These are phyloP conservation scores for Zoroaster sp. DNA, from an alignment of 53 echinoderm and acorn worm genomes.

Conservation along the genomic window DNA sequence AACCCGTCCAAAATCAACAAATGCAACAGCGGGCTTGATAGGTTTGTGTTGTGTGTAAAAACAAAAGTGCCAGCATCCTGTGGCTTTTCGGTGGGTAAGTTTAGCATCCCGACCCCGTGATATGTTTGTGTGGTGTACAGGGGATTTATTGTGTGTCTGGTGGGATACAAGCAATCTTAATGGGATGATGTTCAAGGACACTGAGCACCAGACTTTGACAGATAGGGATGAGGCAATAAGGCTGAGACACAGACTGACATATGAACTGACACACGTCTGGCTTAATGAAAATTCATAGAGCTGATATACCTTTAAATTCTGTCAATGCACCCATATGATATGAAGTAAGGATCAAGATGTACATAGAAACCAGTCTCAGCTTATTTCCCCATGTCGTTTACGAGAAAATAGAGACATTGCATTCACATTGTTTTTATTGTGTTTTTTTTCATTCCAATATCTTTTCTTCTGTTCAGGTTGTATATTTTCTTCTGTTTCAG, in stretches of 20 bases:
- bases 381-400: too few relatives aligned
- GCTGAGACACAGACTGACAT: background rate
- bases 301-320: too few relatives aligned
- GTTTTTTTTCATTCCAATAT: too few relatives aligned
- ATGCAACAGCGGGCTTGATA: slow-evolving; percentile 24
- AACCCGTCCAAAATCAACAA: slow-evolving; percentile 49
- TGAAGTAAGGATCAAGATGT: too few relatives aligned
- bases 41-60: slow-evolving; percentile 50
- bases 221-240: background rate
- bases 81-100: background rate
- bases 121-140: background rate
- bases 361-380: too few relatives aligned
- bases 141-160: background rate
- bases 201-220: background rate
- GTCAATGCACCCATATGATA: too few relatives aligned
- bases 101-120: slow-evolving; percentile 1
- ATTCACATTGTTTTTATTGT: too few relatives aligned
- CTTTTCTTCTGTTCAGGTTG: too few relatives aligned
- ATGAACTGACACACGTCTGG: background rate
- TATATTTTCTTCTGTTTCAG: too few relatives aligned
- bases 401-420: too few relatives aligned
- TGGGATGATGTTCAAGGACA: background rate
- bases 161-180: background rate
- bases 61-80: background rate
- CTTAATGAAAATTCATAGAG: too few relatives aligned